Evolutionary conservation across 2,888 invertebrate species (phyloP), one percentile per base, ranked within the genome.

Genomic region (Aporophyla lueneburgensis): DNA sequence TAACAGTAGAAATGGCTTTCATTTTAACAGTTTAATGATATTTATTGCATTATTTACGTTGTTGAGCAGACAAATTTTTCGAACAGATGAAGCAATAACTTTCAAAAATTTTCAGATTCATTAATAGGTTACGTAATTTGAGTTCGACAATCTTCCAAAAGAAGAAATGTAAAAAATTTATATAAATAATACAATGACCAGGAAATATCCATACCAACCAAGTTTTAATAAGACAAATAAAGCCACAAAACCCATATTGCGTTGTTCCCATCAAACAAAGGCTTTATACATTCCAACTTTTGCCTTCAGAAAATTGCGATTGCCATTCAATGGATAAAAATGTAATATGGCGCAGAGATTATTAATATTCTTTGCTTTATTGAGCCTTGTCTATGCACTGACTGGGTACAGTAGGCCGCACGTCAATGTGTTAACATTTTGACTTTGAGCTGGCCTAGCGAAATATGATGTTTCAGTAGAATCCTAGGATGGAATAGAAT

Each of bases 311-410:
- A 76, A 68, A 76, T 69, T 76, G 73, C 56, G 12, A 75, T 68
- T 40, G 53, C 24, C 24, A 24, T 85, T 78, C 67, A 81, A 76
- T 71, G 12, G 74, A 75, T 46, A 71, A 75, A 80, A 81, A 78
- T 76, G 49, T 76, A 74, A 74, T 72, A 78, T 10, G 7, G 27
- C 72, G 53, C 63, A 74, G 33, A 71, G 53, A 24, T 78, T 67
- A 76, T 74, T 76, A 79, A 78, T 80, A 76, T 67, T 71, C 27
- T 72, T 78, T 73, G 43, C 71, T 78, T 61, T 65, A 87, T 84
- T 80, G 76, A 81, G 76, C 49, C 43, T 72, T 58, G 67, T 40
- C 73, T 69, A 63, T 85, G 77, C 70, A 84, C 70, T 69, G 65
- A 53, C 59, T 54, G 56, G 6, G 27, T 65, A 76, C 27, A 21